phyloP scores from a whole-genome alignment of 1,140 invertebrate genomes.

The Drosophila nikananu region DNA sequence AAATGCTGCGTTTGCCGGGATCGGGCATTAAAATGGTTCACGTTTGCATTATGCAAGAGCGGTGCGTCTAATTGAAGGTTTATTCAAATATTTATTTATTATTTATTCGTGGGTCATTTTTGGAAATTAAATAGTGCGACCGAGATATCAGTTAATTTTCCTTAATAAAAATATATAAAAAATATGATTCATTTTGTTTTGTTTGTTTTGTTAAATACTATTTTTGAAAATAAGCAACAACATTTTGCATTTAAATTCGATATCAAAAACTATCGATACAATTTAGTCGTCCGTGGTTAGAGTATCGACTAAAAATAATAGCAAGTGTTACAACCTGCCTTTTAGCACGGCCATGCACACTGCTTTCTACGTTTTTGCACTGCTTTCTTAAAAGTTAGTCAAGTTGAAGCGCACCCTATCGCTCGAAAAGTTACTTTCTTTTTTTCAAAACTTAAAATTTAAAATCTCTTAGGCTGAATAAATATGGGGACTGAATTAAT shows the following conservation, averaged over 20 bases:
- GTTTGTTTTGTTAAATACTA: too few species aligned
- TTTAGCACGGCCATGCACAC: not conserved
- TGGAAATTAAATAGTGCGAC: not conserved
- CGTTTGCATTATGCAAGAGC: slow-evolving; percentile 9
- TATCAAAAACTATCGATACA: not conserved
- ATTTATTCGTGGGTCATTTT: not conserved
- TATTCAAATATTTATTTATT: not conserved
- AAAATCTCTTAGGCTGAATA: too few species aligned
- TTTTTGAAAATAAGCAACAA: not conserved
- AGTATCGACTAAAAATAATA: not conserved
- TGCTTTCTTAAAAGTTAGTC: not conserved
- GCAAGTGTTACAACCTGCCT: not conserved
- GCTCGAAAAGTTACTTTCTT: too few species aligned
- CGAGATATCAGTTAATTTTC: not conserved
- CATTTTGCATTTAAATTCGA: too few species aligned
- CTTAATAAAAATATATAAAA: not conserved
- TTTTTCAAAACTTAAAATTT: too few species aligned
- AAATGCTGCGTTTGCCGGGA: not conserved
- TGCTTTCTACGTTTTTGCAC: not conserved
- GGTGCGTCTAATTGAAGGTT: not conserved
- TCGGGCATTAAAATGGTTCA: slow-evolving; percentile 9
- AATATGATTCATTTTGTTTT: too few species aligned
- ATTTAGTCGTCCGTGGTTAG: not conserved
- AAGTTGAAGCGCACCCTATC: not conserved
- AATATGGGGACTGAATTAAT: too few species aligned